Base-by-base conservation (phyloP, 2,888 invertebrate species). In the Meiosimyza decipiens region DNA sequence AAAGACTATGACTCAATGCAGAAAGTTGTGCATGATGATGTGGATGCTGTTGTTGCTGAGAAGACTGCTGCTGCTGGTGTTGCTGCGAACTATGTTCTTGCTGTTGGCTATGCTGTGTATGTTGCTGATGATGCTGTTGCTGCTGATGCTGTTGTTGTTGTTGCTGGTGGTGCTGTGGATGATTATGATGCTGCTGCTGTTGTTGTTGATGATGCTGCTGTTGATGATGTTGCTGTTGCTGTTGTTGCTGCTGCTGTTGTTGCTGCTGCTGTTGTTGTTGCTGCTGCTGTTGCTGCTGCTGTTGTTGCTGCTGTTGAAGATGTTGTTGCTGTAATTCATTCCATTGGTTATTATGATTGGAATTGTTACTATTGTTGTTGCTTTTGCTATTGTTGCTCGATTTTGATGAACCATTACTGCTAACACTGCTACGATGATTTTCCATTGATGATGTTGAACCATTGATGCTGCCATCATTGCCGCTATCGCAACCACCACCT, bases 191-290 rank as follows among this genome's bases (percentile, higher is more conserved):
- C 7, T 75, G 75, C 15, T 78, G 81, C 0, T 75, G 78, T 0
- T 78, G 81, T 1, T 78, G 80, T 0, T 79, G 80, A 66, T 60
- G 80, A 0, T 77, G 81, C 73, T 73, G 80, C 68, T 74, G 80
- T 66, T 79, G 81, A 0, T 80, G 81, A 51, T 82, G 81, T 60
- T 82, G 83, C 49, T 82, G 81, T 13, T 80, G 75, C n/a, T 82
- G 82, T 15, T 85, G 84, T n/a, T 82, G 81, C 11, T 81, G 80
- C 0, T 73, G 80, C 0, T 79, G 81, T 0, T 80, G 80, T 33
- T 81, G 83, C 0, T 80, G 80, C 0, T 80, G 79, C 0, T 79
- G 81, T 70, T 73, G 78, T 0, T 76, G 76, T 1, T 79, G 79
- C 0, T 76, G 75, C 2, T 76, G 73, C 15, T 76, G 75, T 13